Conservation (phyloP, 2,113 vertebrate genomes). For the Oryctolagus cuniculus region DNA sequence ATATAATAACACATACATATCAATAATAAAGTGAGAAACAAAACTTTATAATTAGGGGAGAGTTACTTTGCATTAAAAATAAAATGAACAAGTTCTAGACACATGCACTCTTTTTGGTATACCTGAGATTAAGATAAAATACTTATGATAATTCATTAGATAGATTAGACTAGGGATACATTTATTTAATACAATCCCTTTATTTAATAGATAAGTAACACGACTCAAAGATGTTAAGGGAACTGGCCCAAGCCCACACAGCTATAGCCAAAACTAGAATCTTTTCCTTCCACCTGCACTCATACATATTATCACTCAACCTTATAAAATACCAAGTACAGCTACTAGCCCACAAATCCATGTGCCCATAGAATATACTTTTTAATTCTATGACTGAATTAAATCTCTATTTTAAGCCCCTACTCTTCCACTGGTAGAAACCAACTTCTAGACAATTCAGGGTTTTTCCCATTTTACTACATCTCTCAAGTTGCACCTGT, state of each 20-base stretch:
- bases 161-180: neutral
- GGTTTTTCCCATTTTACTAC: neutral
- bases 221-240: neutral
- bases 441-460: neutral
- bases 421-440: neutral
- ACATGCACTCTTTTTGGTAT: neutral
- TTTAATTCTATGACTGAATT: neutral
- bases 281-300: neutral
- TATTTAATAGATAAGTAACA: neutral
- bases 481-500: neutral
- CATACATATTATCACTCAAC: neutral
- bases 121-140: neutral
- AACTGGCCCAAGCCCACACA: neutral
- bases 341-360: neutral
- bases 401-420: conserved; percentile 2
- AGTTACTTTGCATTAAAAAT: neutral
- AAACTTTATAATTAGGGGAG: neutral
- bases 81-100: neutral
- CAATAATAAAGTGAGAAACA: neutral
- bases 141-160: neutral
- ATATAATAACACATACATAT: neutral
- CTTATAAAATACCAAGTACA: neutral
- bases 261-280: neutral
- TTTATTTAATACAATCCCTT: neutral
- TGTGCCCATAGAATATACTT: neutral